A percentile compares a stretch with the other conserved stretches of the same genome.
Evolutionary conservation across 2,888 invertebrate genomes (phyloP).

Genomic region (Eupithecia abbreviata): DNA sequence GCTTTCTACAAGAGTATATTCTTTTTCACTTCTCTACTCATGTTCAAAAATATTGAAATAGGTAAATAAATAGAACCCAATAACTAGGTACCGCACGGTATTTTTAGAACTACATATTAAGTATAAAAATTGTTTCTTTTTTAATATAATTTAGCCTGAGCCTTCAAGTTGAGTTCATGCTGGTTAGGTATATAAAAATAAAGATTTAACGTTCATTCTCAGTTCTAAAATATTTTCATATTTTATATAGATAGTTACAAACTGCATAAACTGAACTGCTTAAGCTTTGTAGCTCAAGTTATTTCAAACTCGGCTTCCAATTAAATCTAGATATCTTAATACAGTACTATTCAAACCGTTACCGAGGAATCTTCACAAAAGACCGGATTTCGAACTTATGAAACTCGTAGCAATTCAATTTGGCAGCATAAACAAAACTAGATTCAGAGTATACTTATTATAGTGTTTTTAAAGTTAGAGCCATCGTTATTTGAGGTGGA

Average conservation of each 20-base stretch:
- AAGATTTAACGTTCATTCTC: neutral
- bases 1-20: too few relatives aligned
- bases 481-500: conserved; percentile 1
- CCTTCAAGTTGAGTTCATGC: too few relatives aligned
- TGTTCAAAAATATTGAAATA: neutral
- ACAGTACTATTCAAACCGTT: conserved; percentile 13
- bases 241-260: neutral
- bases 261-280: neutral
- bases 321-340: conserved; percentile 10
- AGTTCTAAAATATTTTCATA: neutral
- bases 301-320: neutral
- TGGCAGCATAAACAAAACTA: conserved; percentile 47
- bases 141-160: too few relatives aligned
- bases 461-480: conserved; percentile 44
- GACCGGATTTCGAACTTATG: conserved; percentile 23
- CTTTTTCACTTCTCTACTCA: neutral
- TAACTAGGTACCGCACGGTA: too few relatives aligned
- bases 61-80: too few relatives aligned
- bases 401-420: conserved; percentile 44
- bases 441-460: conserved; percentile 46
- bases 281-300: neutral
- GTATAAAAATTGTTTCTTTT: too few relatives aligned
- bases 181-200: neutral
- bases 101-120: too few relatives aligned
- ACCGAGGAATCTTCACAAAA: conserved; percentile 31